A percentile compares a stretch with the other conserved stretches of the same genome.
Conservation (phyloP, 1,140 invertebrate species). For the Amphibalanus amphitrite region DNA sequence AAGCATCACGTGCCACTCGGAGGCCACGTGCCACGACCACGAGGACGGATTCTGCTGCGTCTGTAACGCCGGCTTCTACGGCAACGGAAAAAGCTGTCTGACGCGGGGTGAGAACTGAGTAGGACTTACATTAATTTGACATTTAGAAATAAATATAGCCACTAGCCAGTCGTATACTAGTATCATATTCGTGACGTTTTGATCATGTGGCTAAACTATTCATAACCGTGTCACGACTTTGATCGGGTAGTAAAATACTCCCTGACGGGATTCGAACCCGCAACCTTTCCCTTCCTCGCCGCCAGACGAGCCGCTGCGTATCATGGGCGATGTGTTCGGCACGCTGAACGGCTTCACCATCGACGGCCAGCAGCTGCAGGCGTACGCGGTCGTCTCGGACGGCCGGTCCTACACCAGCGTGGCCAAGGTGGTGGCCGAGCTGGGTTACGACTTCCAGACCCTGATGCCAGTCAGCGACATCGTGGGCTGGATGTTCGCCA, state of each 20-base stretch:
- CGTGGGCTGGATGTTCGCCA: conserved; percentile 84
- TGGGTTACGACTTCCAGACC: conserved; percentile 61
- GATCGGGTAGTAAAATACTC: not conserved
- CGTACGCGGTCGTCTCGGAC: conserved; percentile 75
- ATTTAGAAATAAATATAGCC: too few relatives aligned
- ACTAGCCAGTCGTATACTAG: too few relatives aligned
- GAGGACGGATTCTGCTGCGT: conserved; percentile 69
- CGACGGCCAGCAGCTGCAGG: conserved; percentile 65
- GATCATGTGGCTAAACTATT: too few relatives aligned
- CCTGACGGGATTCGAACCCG: not conserved
- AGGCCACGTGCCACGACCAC: conserved; percentile 65
- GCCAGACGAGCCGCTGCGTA: conserved; percentile 55
- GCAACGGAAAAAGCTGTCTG: conserved; percentile 78
- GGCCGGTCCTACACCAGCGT: conserved; percentile 80
- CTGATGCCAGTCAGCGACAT: conserved; percentile 56
- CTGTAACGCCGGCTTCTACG: conserved; percentile 61
- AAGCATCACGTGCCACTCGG: conserved; percentile 52
- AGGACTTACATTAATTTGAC: too few relatives aligned
- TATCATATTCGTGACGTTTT: too few relatives aligned
- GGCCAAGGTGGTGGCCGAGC: conserved; percentile 47
- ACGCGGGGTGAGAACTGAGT: conserved; percentile 50
- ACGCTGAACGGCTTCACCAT: conserved; percentile 54
- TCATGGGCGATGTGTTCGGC: conserved; percentile 67
- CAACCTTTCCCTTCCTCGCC: conserved; percentile 12
- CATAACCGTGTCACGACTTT: too few relatives aligned